Conservation (phyloP, 30 jellyfish, hydroid and myxozoan genomes). For the Hydractinia echinata region DNA sequence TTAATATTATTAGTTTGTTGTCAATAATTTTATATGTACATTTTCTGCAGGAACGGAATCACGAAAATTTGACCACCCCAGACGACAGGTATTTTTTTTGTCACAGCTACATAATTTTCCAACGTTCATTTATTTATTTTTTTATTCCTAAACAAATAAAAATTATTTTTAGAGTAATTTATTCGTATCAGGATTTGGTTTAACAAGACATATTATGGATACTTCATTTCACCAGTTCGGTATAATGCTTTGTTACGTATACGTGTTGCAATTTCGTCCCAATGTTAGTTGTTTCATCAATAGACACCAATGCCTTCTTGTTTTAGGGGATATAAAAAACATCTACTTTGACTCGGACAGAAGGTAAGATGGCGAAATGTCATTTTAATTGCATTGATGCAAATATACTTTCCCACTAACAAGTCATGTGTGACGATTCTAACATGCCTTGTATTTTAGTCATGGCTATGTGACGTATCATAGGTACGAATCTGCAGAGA, state of each 20-base stretch:
- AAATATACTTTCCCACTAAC: not conserved
- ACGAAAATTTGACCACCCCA: too few relatives aligned
- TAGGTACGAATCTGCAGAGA: conserved; percentile 81
- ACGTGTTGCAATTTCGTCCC: not conserved
- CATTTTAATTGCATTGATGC: not conserved
- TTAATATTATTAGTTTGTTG: too few relatives aligned
- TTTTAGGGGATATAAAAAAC: conserved; percentile 40
- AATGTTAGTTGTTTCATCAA: too few relatives aligned
- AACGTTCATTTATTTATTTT: too few relatives aligned
- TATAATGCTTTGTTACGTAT: not conserved
- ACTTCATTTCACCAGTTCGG: conserved; percentile 67
- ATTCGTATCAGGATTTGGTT: conserved; percentile 64
- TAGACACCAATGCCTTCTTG: too few relatives aligned
- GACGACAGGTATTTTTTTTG: too few relatives aligned
- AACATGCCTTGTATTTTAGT: conserved; percentile 17
- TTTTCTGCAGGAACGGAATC: too few relatives aligned
- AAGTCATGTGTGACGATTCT: too few relatives aligned
- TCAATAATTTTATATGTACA: too few relatives aligned
- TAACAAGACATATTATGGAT: conserved; percentile 59
- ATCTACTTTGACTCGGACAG: conserved; percentile 44
- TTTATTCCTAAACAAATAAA: too few relatives aligned
- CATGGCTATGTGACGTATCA: conserved; percentile 78
- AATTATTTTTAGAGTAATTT: not conserved
- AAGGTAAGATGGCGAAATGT: conserved; percentile 27
- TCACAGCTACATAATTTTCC: too few relatives aligned